These are phyloP conservation scores for Cremastinae sp. DNA, from an alignment of 2,888 invertebrate species.

Conservation along the genomic window DNA sequence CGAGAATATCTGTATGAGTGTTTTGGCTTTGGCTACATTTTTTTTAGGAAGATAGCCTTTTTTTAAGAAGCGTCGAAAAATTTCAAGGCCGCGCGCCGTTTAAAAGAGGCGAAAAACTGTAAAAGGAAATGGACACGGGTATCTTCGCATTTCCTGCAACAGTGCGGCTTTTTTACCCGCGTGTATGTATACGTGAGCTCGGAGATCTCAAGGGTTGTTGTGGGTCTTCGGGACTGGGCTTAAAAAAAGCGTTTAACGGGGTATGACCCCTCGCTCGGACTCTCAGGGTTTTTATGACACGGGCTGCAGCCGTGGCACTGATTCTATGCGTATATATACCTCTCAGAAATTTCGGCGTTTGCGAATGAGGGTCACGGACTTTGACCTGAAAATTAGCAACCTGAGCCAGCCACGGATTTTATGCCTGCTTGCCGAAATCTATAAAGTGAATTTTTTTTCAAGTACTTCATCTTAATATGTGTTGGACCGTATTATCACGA, in stretches of 20 bases:
- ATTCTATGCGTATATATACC: constrained; percentile 42
- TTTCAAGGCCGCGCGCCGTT: constrained; percentile 74
- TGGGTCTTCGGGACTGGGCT: constrained; percentile 60
- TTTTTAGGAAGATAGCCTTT: constrained; percentile 35
- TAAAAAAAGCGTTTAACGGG: constrained; percentile 76
- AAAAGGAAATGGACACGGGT: constrained; percentile 68
- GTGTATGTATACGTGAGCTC: constrained; percentile 60
- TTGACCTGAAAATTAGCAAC: constrained; percentile 52
- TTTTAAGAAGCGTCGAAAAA: constrained; percentile 68
- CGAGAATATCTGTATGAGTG: constrained; percentile 40
- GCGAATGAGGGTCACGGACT: constrained; percentile 34
- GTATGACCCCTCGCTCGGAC: constrained; percentile 67
- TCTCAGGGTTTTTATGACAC: constrained; percentile 58
- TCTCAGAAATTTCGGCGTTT: constrained; percentile 42
- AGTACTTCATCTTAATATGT: too few species aligned
- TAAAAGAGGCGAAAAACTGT: constrained; percentile 65
- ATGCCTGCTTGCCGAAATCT: too few species aligned
- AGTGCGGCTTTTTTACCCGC: constrained; percentile 74
- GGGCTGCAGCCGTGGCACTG: constrained; percentile 34
- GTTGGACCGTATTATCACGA: too few species aligned
- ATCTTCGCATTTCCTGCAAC: constrained; percentile 77
- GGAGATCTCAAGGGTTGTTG: constrained; percentile 78
- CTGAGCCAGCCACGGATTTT: constrained; percentile 13
- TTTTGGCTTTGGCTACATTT: constrained; percentile 27
- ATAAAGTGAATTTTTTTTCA: constrained; percentile 30